These are phyloP conservation scores for Dasypus novemcinctus DNA, from an alignment of 2,113 vertebrate genomes.

Conservation along the genomic window DNA sequence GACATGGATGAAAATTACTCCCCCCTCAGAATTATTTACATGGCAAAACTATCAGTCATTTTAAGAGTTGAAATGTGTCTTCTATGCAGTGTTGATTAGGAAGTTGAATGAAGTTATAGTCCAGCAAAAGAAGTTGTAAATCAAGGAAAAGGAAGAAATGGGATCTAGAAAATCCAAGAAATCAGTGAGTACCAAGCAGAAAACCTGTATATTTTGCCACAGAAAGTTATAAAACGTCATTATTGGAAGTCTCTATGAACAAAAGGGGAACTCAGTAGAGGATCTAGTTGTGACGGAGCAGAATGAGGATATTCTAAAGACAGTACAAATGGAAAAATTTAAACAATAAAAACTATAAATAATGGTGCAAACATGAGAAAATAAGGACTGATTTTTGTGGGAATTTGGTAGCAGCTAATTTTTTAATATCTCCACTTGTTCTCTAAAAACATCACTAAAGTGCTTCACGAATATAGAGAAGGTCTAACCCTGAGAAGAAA, in stretches of 20 bases:
- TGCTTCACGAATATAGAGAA: not conserved
- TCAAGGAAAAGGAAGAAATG: not conserved
- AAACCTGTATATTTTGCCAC: not conserved
- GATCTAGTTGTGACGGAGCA: not conserved
- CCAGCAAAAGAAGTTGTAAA: not conserved
- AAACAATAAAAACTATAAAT: not conserved
- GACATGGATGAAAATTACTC: not conserved
- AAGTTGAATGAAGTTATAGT: not conserved
- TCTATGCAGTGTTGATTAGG: not conserved
- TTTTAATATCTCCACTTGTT: not conserved
- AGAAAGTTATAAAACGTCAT: not conserved
- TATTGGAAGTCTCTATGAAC: not conserved
- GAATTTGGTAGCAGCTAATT: not conserved
- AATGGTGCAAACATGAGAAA: not conserved
- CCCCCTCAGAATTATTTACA: not conserved
- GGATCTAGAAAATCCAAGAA: not conserved
- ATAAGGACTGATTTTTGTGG: not conserved
- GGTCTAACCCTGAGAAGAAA: not conserved
- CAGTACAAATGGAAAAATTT: not conserved
- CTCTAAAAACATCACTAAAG: not conserved
- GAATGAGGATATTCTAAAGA: not conserved
- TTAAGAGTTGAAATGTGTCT: not conserved
- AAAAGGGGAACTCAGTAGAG: not conserved
- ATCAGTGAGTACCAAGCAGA: not conserved
- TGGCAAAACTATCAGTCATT: not conserved